Conservation (phyloP, 1,140 invertebrate species). For the Notospermus geniculatus region DNA sequence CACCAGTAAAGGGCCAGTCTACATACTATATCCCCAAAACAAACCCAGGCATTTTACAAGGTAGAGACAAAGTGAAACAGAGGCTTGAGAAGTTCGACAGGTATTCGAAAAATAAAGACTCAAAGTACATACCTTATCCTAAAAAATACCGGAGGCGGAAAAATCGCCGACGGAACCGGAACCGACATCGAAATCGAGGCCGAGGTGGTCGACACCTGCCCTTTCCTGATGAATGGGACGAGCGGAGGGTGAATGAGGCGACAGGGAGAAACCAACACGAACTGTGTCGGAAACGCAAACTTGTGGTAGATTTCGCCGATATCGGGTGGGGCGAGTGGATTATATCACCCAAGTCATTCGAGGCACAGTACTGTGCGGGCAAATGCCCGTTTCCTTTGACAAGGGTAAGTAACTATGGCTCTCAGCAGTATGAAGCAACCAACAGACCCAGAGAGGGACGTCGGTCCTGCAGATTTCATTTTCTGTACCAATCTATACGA, state of each 20-base stretch:
- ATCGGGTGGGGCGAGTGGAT: slow-evolving; percentile 99
- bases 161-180: slow-evolving; percentile 24
- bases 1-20: not conserved
- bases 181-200: slow-evolving; percentile 24
- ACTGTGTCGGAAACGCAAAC: slow-evolving; percentile 43
- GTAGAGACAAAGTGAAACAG: slow-evolving; percentile 32
- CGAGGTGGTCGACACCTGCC: slow-evolving; percentile 26
- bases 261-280: slow-evolving; percentile 25
- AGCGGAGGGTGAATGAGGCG: slow-evolving; percentile 29
- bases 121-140: slow-evolving; percentile 37
- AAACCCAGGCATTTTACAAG: slow-evolving; percentile 42
- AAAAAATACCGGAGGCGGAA: slow-evolving; percentile 20
- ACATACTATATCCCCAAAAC: slow-evolving; percentile 26
- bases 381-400: slow-evolving; percentile 90
- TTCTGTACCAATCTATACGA: too few species aligned
- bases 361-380: slow-evolving; percentile 92
- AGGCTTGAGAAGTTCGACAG: slow-evolving; percentile 23
- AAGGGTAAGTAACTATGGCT: slow-evolving; percentile 45
- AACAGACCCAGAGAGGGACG: too few species aligned
- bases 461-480: too few species aligned
- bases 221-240: slow-evolving; percentile 40
- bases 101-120: not conserved
- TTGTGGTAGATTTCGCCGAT: slow-evolving; percentile 86
- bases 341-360: slow-evolving; percentile 92
- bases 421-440: too few species aligned